Conservation (phyloP, 2,797 vertebrate species). For the Gadopsis bispinosus region DNA sequence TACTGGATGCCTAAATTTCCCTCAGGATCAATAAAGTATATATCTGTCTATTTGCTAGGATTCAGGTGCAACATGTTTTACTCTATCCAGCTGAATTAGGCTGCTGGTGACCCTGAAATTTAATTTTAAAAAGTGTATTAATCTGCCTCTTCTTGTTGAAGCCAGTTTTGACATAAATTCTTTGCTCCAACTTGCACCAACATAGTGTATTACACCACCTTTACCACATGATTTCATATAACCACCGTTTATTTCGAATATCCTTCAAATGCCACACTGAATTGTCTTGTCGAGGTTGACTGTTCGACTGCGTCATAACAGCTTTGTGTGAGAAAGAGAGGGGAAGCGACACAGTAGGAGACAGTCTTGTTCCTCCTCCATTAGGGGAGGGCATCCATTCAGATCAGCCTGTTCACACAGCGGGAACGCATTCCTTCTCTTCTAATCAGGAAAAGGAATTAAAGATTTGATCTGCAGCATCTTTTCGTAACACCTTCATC, state of each 20-base stretch:
- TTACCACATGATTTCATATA: constrained; percentile 17
- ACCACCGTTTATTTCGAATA: constrained; percentile 21
- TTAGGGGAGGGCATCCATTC: constrained; percentile 7
- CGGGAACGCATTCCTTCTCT: not conserved
- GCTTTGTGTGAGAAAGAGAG: not conserved
- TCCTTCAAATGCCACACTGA: constrained; percentile 31
- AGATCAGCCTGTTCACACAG: not conserved
- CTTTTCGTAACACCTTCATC: constrained; percentile 6
- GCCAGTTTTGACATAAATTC: constrained; percentile 3
- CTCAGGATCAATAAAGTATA: too few species aligned
- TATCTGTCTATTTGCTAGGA: not conserved
- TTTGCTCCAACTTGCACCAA: constrained; percentile 15
- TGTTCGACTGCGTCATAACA: constrained; percentile 9
- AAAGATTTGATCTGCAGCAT: not conserved
- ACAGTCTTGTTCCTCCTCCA: constrained; percentile 7
- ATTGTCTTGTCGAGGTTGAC: constrained; percentile 6
- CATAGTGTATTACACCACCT: constrained; percentile 18
- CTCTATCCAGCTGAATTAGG: not conserved
- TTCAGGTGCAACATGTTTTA: constrained; percentile 12
- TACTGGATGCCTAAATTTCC: too few species aligned
- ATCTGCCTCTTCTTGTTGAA: constrained; percentile 5
- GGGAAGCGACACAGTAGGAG: not conserved
- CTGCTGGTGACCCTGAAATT: not conserved
- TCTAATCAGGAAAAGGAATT: constrained; percentile 14
- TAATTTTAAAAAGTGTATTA: constrained; percentile 16